A percentile compares a stretch with the other conserved stretches of the same genome.
These are phyloP conservation scores for Telmatochromis sp. DNA, from an alignment of 2,113 vertebrate species.

Conservation along the genomic window DNA sequence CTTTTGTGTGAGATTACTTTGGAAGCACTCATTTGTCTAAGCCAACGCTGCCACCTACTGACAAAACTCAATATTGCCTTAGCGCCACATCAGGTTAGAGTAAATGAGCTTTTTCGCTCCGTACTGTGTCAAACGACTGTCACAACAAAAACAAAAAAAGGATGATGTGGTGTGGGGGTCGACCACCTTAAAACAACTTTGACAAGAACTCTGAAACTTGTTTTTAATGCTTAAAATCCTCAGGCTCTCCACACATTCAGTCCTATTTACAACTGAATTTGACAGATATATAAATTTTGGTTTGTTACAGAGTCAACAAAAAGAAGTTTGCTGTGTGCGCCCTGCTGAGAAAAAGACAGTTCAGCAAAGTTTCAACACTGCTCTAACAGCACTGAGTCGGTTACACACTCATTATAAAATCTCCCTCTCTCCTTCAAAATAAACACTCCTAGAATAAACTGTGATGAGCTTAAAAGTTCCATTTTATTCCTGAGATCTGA, in stretches of 20 bases:
- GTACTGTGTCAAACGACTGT: neutral
- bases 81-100: fast-evolving
- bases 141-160: neutral
- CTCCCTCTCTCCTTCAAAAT: neutral
- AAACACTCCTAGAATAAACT: neutral
- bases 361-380: neutral
- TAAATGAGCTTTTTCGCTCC: fast-evolving
- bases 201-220: neutral
- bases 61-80: fast-evolving
- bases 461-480: neutral
- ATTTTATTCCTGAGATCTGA: neutral
- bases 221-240: fast-evolving
- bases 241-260: neutral
- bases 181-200: neutral
- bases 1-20: neutral
- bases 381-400: fast-evolving
- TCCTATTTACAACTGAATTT: neutral
- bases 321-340: fast-evolving
- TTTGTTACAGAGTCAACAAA: neutral
- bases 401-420: neutral
- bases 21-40: neutral
- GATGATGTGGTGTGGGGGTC: fast-evolving
- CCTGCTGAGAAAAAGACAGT: fast-evolving
- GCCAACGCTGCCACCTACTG: neutral
- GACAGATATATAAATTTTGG: fast-evolving